Conservation (phyloP, 2,888 invertebrate genomes). For the Scelioninae gen. 2 region DNA sequence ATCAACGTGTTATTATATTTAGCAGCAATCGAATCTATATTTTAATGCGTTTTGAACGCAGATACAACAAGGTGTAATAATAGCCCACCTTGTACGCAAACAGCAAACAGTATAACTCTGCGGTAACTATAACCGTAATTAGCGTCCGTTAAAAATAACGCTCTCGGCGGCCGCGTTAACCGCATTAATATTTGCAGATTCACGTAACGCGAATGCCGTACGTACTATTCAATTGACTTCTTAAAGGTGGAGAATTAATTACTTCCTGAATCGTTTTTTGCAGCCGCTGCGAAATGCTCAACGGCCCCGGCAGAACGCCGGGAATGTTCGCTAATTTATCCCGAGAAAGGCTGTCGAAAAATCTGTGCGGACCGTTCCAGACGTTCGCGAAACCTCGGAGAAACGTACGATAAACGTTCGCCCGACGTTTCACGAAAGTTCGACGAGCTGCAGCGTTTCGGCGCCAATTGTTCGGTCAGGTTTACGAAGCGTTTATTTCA, state of each 20-base stretch:
- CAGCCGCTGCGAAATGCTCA: no score
- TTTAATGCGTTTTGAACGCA: not conserved
- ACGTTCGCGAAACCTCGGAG: no score
- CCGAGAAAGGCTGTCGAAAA: no score
- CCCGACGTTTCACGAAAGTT: no score
- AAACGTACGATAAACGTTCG: no score
- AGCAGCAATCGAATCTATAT: not conserved
- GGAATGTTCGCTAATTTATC: no score
- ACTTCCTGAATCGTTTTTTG: no score
- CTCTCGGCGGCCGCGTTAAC: slow-evolving; percentile 8
- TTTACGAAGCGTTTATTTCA: no score
- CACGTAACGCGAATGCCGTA: slow-evolving; percentile 16
- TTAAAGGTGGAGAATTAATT: slow-evolving; percentile 7
- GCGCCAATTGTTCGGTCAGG: no score
- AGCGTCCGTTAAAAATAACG: slow-evolving; percentile 32
- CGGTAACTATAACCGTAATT: slow-evolving; percentile 33
- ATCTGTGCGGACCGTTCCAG: no score
- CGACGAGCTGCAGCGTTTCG: no score
- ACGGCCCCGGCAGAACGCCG: no score
- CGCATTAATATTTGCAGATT: slow-evolving; percentile 33
- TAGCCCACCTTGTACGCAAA: not conserved
- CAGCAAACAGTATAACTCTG: slow-evolving; percentile 2
- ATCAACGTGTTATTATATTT: not conserved
- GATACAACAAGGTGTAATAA: slow-evolving; percentile 16
- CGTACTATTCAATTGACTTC: slow-evolving; percentile 2